Conservation (phyloP, 1,140 invertebrate species). For the Pteromalus puparum region DNA sequence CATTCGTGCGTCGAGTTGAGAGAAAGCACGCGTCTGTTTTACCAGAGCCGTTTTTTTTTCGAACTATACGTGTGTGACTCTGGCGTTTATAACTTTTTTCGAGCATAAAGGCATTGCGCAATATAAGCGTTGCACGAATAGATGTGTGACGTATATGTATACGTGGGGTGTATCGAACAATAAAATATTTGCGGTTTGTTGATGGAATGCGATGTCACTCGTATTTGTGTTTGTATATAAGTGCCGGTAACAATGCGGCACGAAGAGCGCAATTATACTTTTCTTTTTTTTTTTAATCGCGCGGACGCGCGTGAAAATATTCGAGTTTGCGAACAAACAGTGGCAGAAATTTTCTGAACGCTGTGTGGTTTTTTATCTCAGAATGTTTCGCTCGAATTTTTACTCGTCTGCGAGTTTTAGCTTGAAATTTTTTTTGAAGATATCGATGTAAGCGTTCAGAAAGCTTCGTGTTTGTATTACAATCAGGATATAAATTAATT, state of each 20-base stretch:
- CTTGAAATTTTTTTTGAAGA: not conserved
- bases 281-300: conserved; percentile 51
- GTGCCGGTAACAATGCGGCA: conserved; percentile 48
- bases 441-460: not conserved
- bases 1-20: not conserved
- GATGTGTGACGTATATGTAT: no score
- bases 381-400: conserved; percentile 41
- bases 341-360: conserved; percentile 23
- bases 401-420: conserved; percentile 20
- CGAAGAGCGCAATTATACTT: conserved; percentile 49
- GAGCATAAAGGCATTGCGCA: no score
- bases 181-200: no score
- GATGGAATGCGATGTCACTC: conserved; percentile 35
- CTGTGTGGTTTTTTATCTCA: conserved; percentile 35
- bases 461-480: no score
- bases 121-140: no score
- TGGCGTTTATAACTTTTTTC: no score
- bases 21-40: conserved; percentile 43
- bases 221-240: not conserved
- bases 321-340: conserved; percentile 43
- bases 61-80: no score
- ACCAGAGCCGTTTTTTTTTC: not conserved
- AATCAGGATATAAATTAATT: no score
- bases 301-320: conserved; percentile 60
- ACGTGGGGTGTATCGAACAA: no score